Evolutionary conservation across 2,113 vertebrate species (phyloP), one percentile per base, ranked within the genome.

Genomic region (Percopsis transmontana): DNA sequence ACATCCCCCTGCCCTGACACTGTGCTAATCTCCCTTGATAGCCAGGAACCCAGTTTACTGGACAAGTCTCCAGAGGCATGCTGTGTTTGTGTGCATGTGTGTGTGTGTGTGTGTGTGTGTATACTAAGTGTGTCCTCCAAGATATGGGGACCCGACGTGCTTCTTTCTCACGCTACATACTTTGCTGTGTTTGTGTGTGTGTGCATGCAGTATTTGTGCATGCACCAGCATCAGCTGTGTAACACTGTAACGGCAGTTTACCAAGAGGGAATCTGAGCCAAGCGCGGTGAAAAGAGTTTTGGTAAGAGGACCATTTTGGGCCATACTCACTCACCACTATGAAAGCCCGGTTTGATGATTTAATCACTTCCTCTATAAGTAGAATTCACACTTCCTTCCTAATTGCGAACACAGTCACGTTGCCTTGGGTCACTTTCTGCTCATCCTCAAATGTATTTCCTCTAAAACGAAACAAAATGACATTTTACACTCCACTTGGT

Each of bases 131-230:
- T 33, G 61, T 81, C 75, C 70, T 81, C 72, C 54, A 68, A 72
- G 73, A 79, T 64, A 55, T 66, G 42, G 63, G 54, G 78, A 74
- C 82, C 71, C 81, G 58, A 58, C 74, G 53, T 73, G 48, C 14
- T 70, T 72, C 68, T 81, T 91, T 91, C 91, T 92, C 90, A 92
- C 88, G 87, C 88, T 86, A 81, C 58, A 76, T 76, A 48, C 74
- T 77, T 68, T 63, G 72, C 55, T 68, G 13, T 53, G 60, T 63
- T 23, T 75, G 54, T 74, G 54, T 68, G 55, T 70, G 39, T 52
- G 47, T 65, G 18, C 18, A 18, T 54, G n/a, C 14, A 10, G 44
- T 20, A 13, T 59, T 40, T 5, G 55, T 59, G 12, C 18, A 38
- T 70, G 55, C n/a, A 52, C 55, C 27, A 33, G 27, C 27, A 33